Evolutionary conservation across 1,140 invertebrate genomes (phyloP), one percentile per base, ranked within the genome.

Genomic region (Tenebrio molitor): DNA sequence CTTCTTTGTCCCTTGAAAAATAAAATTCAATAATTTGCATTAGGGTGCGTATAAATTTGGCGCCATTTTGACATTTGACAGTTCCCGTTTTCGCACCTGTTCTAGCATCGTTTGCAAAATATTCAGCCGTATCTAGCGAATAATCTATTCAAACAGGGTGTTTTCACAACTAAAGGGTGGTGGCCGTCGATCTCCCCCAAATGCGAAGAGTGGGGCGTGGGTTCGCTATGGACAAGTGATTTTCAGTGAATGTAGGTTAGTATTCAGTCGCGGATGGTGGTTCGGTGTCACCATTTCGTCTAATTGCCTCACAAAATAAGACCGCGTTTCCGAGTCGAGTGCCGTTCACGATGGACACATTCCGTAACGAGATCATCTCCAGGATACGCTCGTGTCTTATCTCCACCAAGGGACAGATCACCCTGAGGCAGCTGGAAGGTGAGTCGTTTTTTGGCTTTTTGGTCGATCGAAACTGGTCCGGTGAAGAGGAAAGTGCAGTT

Each of bases 201-300:
- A 21, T 25, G 46, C 2, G 25, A 29, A 29, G 50, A 29, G 50
- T 58, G 50, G 21, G 50, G 50, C 23, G 46, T 12, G n/a, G n/a
- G n/a, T n/a, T n/a, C 10, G 36, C 6, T 5, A 7, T 12, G 12
- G 17, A 19, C 23, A 58, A 58, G 23, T 7, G 10, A 16, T 58
- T 58, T 58, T 29, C 1, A 23, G 23, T 58, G 50, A 58, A 58
- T 58, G 50, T 58, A 58, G 50, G 50, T 58, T 29, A 25, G 50
- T 58, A 23, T 34, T 25, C 21, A 15, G 50, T 14, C 25, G 23
- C 23, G 50, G 14, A 46, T 46, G 42, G 14, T 17, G 2, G 42
- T 23, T 58, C 15, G 21, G 50, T 58, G 50, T 2, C 25, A 21
- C 50, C 50, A 15, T 53, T 53, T 53, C 4, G n/a, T n/a, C 2